Evolutionary conservation across 2,888 invertebrate species (phyloP).

Genomic region (Eupithecia vulgata): DNA sequence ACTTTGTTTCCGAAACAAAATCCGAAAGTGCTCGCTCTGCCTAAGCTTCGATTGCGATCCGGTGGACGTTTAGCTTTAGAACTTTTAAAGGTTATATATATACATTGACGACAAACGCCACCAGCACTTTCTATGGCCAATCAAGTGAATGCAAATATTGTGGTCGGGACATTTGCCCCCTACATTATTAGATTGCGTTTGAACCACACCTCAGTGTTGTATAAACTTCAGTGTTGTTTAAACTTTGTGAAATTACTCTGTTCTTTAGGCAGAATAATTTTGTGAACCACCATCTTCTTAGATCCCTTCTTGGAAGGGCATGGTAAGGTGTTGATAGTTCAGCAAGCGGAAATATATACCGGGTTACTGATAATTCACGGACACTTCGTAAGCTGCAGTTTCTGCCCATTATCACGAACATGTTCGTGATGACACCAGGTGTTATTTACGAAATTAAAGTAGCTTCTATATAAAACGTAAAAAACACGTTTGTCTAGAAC

Average conservation of each 20-base stretch:
- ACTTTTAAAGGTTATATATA: no score
- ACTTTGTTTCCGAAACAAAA: no score
- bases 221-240: constrained; percentile 6
- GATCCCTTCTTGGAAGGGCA: background rate
- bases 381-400: no score
- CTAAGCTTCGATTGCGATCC: no score
- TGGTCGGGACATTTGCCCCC: constrained; percentile 30
- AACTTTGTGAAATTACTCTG: background rate
- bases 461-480: no score
- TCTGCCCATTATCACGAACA: no score
- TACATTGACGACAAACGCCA: background rate
- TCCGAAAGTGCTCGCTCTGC: no score
- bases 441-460: no score
- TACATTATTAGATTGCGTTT: constrained; percentile 26
- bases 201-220: constrained; percentile 19
- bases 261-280: background rate
- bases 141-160: constrained; percentile 29
- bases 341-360: background rate
- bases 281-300: background rate
- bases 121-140: constrained; percentile 12
- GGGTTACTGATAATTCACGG: no score
- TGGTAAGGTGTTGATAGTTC: background rate
- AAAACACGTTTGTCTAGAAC: no score
- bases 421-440: no score
- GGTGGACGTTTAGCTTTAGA: no score